Evolutionary conservation across 1,140 invertebrate species (phyloP), one percentile per base, ranked within the genome.

Genomic region (Drosophila lowei): DNA sequence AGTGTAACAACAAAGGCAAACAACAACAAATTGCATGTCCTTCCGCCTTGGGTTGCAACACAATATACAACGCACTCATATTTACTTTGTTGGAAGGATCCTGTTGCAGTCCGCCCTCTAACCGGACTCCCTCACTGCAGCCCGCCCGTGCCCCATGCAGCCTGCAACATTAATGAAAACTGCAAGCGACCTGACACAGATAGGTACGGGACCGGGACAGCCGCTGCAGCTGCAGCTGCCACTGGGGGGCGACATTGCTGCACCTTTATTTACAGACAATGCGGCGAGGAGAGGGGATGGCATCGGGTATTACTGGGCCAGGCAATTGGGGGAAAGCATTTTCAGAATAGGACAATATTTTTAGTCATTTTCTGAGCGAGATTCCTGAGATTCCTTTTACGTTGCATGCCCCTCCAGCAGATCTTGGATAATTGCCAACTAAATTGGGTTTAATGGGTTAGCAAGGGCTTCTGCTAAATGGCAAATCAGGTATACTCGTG

Each of bases 11-110:
- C 81, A 86, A 77, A 49, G 56, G 70, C 83, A 81, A 86, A 86
- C 81, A 86, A 77, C 81, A 86, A 86, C 81, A 86, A 86, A 86
- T 86, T 86, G 83, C 83, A 83, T 83, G 83, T 86, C 83, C 83
- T 88, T 86, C 74, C 81, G 77, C 81, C 77, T 81, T 81, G 67
- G 83, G 76, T 68, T 88, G 84, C 83, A 75, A 61, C 74, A 88
- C 78, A 75, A 86, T 65, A 86, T 79, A 89, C 65, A 70, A 77
- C 83, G 84, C 83, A 86, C 83, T 86, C 66, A 88, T 88, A 83
- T 86, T 86, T 86, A 83, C 83, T 83, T 76, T 79, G 70, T 67
- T 54, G 64, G 55, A 48, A 42, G 57, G 54, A 65, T 46, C 52
- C 67, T 50, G 68, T 58, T 53, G 30, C 70, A 44, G 54, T 48